Evolutionary conservation across 2,797 vertebrate species (phyloP).

Genomic region (Leptodactylus fallax): DNA sequence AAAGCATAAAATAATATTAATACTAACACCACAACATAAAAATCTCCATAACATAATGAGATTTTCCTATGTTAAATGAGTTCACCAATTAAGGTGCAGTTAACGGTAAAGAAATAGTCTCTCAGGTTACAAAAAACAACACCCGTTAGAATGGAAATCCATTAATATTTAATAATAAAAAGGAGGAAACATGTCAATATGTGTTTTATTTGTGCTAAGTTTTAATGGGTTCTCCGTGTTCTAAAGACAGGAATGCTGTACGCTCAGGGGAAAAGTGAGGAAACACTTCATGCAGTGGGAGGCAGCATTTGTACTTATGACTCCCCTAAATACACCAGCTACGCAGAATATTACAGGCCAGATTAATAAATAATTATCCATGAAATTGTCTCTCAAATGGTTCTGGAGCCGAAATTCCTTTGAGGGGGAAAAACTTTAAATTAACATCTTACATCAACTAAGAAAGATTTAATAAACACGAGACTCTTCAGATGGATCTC

Average conservation of each 20-base stretch:
- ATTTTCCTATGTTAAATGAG: constrained; percentile 20
- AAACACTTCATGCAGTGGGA: constrained; percentile 35
- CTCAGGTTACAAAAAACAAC: constrained; percentile 45
- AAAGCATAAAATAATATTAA: constrained; percentile 22
- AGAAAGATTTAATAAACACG: background rate
- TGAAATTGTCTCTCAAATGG: constrained; percentile 24
- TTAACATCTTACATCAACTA: background rate
- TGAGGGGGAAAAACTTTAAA: background rate
- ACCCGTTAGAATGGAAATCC: constrained; percentile 56
- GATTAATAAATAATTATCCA: constrained; percentile 53
- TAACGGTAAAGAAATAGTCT: constrained; percentile 40
- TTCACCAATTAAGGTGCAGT: constrained; percentile 44
- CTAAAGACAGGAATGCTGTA: constrained; percentile 38
- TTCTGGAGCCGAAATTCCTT: background rate
- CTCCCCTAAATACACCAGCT: constrained; percentile 15
- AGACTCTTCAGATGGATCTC: background rate
- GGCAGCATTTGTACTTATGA: constrained; percentile 14
- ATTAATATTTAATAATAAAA: constrained; percentile 59
- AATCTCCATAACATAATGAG: background rate
- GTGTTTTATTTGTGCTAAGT: constrained; percentile 56
- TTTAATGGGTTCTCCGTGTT: constrained; percentile 55
- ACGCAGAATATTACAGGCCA: background rate
- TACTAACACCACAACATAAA: constrained; percentile 19
- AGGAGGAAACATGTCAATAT: constrained; percentile 53
- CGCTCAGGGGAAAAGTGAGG: constrained; percentile 49